Conservation (phyloP, 1,140 invertebrate species). For the Brachionus rotundiformis region DNA sequence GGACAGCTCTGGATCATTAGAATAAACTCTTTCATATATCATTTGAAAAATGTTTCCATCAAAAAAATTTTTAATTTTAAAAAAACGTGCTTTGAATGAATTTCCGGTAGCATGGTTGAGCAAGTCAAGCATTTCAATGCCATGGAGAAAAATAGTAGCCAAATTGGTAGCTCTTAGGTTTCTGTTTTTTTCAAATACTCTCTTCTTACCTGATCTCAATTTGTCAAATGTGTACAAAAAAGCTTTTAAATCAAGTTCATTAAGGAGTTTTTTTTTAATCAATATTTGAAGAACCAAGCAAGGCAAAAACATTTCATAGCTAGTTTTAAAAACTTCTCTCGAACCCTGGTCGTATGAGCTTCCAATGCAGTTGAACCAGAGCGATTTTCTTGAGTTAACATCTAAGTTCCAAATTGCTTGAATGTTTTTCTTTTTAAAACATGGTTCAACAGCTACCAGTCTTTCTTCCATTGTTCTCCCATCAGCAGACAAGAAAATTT, state of each 20-base stretch:
- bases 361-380: not conserved
- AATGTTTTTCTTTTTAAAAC: not conserved
- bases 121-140: not conserved
- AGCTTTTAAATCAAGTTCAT: not conserved
- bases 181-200: not conserved
- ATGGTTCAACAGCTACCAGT: not conserved
- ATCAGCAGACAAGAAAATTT: not conserved
- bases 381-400: not conserved
- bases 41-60: conserved; percentile 35
- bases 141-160: not conserved
- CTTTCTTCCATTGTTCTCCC: not conserved
- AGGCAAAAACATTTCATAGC: not conserved
- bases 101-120: not conserved
- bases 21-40: not conserved
- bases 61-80: conserved; percentile 9
- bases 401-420: not conserved
- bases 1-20: not conserved
- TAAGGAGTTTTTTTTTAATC: not conserved
- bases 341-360: not conserved
- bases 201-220: not conserved
- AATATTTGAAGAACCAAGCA: not conserved
- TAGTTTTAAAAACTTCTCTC: not conserved
- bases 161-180: conserved; percentile 9
- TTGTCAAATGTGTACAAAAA: conserved; percentile 6
- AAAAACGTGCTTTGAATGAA: not conserved